Percentiles rank a stretch among this genome's conserved stretches.
Conservation (phyloP, 2,113 vertebrate genomes). For the Nesoenas mayeri region DNA sequence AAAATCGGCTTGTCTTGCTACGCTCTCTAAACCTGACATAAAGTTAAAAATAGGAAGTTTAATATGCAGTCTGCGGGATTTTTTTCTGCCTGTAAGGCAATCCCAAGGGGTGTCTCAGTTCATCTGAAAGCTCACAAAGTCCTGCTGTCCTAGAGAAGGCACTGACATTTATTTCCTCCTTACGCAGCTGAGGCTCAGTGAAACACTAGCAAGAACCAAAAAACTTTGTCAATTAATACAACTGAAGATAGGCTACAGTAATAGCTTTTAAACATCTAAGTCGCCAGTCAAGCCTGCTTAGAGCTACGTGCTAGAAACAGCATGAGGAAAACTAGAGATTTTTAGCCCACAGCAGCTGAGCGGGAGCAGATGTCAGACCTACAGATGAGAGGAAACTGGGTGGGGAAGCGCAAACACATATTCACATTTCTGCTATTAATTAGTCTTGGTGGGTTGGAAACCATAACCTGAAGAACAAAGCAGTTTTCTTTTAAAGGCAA, state of each 20-base stretch:
- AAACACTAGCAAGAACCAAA: not conserved
- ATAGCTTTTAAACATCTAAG: not conserved
- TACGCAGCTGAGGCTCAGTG: not conserved
- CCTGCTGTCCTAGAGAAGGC: conserved; percentile 1
- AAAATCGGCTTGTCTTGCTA: conserved; percentile 12
- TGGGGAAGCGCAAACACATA: not conserved
- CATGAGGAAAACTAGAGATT: not conserved
- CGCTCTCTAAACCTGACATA: conserved; percentile 39
- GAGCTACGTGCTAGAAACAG: not conserved
- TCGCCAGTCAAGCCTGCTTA: not conserved
- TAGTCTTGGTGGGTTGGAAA: not conserved
- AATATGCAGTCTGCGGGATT: conserved; percentile 48
- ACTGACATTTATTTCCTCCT: conserved; percentile 12
- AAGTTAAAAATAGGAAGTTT: conserved; percentile 67
- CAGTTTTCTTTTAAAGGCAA: not conserved
- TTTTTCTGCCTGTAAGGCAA: conserved; percentile 42
- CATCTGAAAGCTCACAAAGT: conserved; percentile 13
- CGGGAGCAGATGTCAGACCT: not conserved
- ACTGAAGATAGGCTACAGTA: not conserved
- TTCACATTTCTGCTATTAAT: not conserved
- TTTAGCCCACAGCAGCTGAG: not conserved
- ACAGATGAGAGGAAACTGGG: not conserved
- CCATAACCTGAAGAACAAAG: not conserved
- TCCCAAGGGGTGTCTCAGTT: conserved; percentile 40
- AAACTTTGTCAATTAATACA: not conserved